These are phyloP conservation scores for Hydropsyche tenuis DNA, from an alignment of 1,140 invertebrate genomes.

Conservation along the genomic window DNA sequence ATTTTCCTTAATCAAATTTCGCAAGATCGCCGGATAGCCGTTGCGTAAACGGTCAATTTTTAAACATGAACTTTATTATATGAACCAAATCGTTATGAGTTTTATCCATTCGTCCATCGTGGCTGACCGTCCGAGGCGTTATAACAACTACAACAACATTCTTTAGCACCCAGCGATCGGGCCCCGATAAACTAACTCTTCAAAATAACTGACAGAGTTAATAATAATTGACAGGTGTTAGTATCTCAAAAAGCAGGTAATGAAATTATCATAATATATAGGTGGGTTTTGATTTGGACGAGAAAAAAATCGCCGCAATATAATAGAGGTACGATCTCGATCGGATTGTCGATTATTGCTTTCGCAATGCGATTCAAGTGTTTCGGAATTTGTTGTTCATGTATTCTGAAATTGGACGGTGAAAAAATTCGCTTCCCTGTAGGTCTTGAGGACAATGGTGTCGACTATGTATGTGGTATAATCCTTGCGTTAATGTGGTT, in stretches of 20 bases:
- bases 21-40: neutral
- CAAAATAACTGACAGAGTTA: conserved; percentile 44
- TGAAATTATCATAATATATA: conserved; percentile 45
- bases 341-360: neutral
- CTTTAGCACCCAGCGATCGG: conserved; percentile 42
- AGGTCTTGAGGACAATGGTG: neutral
- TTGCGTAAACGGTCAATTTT: neutral
- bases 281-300: conserved; percentile 29
- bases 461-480: too few species aligned
- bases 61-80: neutral
- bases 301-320: conserved; percentile 3
- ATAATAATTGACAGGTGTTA: conserved; percentile 46
- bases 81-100: neutral
- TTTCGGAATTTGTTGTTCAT: too few species aligned
- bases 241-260: conserved; percentile 37
- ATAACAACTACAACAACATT: conserved; percentile 45
- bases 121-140: conserved; percentile 26
- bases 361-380: too few species aligned
- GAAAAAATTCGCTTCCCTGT: conserved; percentile 2
- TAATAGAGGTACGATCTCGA: conserved; percentile 2
- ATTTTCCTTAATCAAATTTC: neutral
- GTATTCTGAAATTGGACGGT: neutral
- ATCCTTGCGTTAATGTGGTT: too few species aligned
- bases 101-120: conserved; percentile 30
- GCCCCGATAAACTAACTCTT: conserved; percentile 42